Conservation (phyloP, 2,888 invertebrate species). For the Eilema sororculum region DNA sequence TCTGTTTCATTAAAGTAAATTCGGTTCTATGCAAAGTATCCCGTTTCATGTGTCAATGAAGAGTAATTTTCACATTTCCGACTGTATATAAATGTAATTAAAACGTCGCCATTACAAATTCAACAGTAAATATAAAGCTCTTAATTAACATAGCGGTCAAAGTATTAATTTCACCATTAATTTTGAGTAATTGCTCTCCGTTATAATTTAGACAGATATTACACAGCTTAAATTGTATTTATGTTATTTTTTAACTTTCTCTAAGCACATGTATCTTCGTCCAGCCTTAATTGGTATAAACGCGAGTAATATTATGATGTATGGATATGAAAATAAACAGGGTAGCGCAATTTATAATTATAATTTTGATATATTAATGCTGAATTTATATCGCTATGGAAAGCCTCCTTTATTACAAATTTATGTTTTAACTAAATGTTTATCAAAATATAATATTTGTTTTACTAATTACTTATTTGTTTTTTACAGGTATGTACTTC, state of each 20-base stretch:
- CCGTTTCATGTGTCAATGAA: constrained; percentile 43
- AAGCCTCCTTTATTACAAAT: constrained; percentile 53
- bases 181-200: constrained; percentile 82
- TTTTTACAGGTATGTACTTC: constrained; percentile 72
- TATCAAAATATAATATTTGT: constrained; percentile 22
- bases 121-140: constrained; percentile 75
- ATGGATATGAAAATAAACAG: constrained; percentile 77
- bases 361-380: constrained; percentile 65
- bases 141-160: constrained; percentile 84
- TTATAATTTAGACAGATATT: constrained; percentile 80
- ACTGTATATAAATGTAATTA: constrained; percentile 58
- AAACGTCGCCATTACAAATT: constrained; percentile 65
- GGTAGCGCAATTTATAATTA: constrained; percentile 65
- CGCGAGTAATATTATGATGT: constrained; percentile 73
- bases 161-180: constrained; percentile 87
- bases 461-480: constrained; percentile 16
- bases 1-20: constrained; percentile 34
- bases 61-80: constrained; percentile 38
- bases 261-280: constrained; percentile 71
- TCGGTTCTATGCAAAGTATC: constrained; percentile 40
- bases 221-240: constrained; percentile 79
- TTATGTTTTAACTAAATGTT: constrained; percentile 17
- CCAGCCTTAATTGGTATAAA: constrained; percentile 77
- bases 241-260: constrained; percentile 72
- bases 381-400: constrained; percentile 52